A percentile compares a stretch with the other conserved stretches of the same genome.
phyloP scores from a whole-genome alignment of 1,140 invertebrate genomes.

The Asbolus verrucosus region DNA sequence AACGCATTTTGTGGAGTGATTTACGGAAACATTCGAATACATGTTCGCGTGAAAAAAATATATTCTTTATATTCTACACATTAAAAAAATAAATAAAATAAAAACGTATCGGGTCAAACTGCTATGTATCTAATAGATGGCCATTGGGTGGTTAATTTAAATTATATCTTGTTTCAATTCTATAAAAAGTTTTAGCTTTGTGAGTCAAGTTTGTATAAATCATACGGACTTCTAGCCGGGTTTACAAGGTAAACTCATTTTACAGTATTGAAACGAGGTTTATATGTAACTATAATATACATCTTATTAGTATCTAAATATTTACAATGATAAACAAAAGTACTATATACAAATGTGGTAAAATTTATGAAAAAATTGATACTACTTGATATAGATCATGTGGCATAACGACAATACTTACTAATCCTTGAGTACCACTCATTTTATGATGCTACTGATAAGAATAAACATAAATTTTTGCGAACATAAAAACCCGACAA shows the following conservation, averaged over 20 bases:
- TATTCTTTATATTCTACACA: too few relatives aligned
- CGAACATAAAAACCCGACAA: not conserved
- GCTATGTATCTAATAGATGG: not conserved
- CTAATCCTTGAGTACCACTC: not conserved
- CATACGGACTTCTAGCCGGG: too few relatives aligned
- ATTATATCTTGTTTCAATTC: too few relatives aligned
- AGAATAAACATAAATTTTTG: not conserved
- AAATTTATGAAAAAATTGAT: not conserved
- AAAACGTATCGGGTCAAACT: slow-evolving; percentile 1
- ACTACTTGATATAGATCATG: not conserved
- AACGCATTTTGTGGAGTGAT: not conserved
- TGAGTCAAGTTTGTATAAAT: too few relatives aligned
- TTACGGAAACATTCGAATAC: too few relatives aligned
- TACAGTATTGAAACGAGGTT: too few relatives aligned
- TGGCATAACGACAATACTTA: not conserved
- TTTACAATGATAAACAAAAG: too few relatives aligned
- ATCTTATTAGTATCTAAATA: not conserved
- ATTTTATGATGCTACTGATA: not conserved
- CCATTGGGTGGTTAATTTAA: not conserved
- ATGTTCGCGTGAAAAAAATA: too few relatives aligned
- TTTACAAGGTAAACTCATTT: too few relatives aligned
- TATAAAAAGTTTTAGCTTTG: too few relatives aligned
- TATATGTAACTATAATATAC: not conserved
- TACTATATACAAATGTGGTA: not conserved
- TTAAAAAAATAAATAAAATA: not conserved